phyloP scores from a whole-genome alignment of 2,888 invertebrate genomes.

The Tetrapedia diversipes region DNA sequence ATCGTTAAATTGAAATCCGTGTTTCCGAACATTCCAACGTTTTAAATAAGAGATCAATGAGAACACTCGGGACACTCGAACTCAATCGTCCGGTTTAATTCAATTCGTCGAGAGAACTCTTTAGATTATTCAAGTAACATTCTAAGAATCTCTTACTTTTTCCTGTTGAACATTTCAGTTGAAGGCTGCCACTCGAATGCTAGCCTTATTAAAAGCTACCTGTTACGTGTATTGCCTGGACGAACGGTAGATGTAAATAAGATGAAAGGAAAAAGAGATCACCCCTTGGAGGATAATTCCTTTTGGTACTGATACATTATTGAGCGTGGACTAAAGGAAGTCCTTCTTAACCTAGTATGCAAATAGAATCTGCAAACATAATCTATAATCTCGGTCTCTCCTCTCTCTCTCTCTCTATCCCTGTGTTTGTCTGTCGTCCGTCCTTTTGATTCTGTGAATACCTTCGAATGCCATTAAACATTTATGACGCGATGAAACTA shows the following conservation, averaged over 20 bases:
- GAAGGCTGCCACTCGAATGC: slow-evolving; percentile 13
- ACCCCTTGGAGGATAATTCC: slow-evolving; percentile 1
- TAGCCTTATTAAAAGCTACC: slow-evolving; percentile 32
- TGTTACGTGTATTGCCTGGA: slow-evolving; percentile 33
- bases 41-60: slow-evolving; percentile 1
- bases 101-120: slow-evolving; percentile 2
- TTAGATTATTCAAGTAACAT: slow-evolving; percentile 17
- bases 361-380: slow-evolving; percentile 51
- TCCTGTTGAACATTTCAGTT: slow-evolving; percentile 6
- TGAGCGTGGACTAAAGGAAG: slow-evolving; percentile 17
- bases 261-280: background rate
- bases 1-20: too few species aligned
- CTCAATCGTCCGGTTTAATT: slow-evolving; percentile 18
- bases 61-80: slow-evolving; percentile 10
- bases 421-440: too few species aligned
- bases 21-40: too few species aligned
- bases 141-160: slow-evolving; percentile 25
- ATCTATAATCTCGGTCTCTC: slow-evolving; percentile 38
- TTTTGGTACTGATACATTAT: slow-evolving; percentile 21
- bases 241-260: background rate
- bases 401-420: too few species aligned
- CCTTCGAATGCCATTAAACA: slow-evolving; percentile 5
- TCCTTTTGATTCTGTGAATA: slow-evolving; percentile 35
- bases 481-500: background rate
- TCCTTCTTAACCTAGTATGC: slow-evolving; percentile 56